Base-by-base conservation (phyloP, 2,797 vertebrate species). In the Leuciscus waleckii region DNA sequence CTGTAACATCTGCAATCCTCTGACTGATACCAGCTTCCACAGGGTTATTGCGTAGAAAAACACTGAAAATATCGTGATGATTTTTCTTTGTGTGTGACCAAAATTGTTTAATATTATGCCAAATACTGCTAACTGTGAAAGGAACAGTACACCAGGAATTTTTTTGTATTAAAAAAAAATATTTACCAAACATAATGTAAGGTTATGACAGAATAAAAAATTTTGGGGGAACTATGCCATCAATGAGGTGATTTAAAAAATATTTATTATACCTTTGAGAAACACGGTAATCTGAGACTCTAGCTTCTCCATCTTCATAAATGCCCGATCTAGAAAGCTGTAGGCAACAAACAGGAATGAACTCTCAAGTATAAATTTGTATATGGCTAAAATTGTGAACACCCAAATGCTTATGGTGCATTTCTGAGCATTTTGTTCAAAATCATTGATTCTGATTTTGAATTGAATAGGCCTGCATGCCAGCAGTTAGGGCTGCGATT, bases 1-100 rank as follows among this genome's bases (percentile, higher is more conserved):
- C 96, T 0, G 95, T 96, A 84, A 95, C 94, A 4, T 95, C 93
- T 63, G 94, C 93, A 93, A 97, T 96, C 39, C 95, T 88, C 1
- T 82, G 92, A 70, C 94, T 96, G 79, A 97, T 91, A 75, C 39
- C 39, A 39, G 92, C 93, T 87, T 96, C 89, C 9, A 96, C 91
- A 8, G 94, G 92, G 85, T 96, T 92, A 23, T 96, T 92, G 0
- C 95, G 95, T 61, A 97, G 51, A 95, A 94, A 95, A 0, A 96
- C 95, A 85, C 96, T 97, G 67, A 77, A 76, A 56, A 56, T 21
- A 39, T 49, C 26, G 26, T 29, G 8, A 35, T 41, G 2, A n/a
- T 79, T 46, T 0, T 14, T 56, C 32, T 35, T 17, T 29, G 11
- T 9, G 13, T 41, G 1, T 41, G 9, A 76, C 10, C 10, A 14